Evolutionary conservation across 2,888 invertebrate genomes (phyloP).

Genomic region (Pocota personata): DNA sequence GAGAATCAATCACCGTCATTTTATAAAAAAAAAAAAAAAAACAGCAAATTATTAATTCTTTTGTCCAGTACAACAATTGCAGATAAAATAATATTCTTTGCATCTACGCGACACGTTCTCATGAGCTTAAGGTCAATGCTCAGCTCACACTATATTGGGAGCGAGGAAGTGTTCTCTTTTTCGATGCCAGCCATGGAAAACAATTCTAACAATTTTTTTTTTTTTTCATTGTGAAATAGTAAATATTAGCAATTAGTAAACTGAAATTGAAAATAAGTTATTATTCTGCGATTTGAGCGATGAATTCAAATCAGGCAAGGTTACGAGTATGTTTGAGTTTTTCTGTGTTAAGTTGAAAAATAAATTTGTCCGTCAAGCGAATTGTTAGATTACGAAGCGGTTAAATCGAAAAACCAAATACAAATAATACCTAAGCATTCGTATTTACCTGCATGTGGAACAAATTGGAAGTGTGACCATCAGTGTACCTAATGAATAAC

Average conservation of each 20-base stretch:
- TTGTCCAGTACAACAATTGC: slow-evolving; percentile 45
- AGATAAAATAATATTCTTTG: background rate
- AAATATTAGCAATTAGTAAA: background rate
- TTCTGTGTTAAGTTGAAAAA: background rate
- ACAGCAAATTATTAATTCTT: slow-evolving; percentile 24
- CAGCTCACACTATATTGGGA: slow-evolving; percentile 4
- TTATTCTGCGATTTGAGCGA: background rate
- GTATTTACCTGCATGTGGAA: background rate
- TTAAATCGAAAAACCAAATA: background rate
- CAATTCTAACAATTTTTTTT: slow-evolving; percentile 19
- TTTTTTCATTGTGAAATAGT: background rate
- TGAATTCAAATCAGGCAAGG: slow-evolving; percentile 17
- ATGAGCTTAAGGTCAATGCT: slow-evolving; percentile 50
- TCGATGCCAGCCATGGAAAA: slow-evolving; percentile 13
- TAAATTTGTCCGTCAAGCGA: background rate
- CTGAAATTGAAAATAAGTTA: background rate
- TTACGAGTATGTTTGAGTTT: slow-evolving; percentile 1
- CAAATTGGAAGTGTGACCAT: slow-evolving; percentile 11
- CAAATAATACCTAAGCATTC: background rate
- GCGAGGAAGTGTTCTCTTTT: slow-evolving; percentile 47
- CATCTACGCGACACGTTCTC: slow-evolving; percentile 1
- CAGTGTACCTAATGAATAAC: background rate
- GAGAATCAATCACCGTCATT: slow-evolving; percentile 32
- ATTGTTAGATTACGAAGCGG: background rate
- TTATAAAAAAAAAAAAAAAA: background rate